These are phyloP conservation scores for Drosophila sordidula DNA, from an alignment of 2,888 invertebrate species.

Conservation along the genomic window DNA sequence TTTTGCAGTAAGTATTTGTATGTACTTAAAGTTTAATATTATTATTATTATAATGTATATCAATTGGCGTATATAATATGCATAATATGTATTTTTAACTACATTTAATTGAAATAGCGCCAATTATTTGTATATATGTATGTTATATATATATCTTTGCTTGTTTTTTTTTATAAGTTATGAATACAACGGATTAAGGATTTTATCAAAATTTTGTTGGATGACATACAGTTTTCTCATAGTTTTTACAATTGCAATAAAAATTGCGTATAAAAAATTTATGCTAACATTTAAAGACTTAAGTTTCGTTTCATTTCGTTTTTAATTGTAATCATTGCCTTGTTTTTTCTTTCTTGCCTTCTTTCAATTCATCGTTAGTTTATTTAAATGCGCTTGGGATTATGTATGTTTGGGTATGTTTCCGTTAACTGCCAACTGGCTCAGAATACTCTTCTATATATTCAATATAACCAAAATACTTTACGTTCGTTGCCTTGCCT, in stretches of 20 bases:
- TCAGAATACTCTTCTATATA: conserved; percentile 47
- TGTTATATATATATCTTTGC: conserved; percentile 47
- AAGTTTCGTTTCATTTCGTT: conserved; percentile 63
- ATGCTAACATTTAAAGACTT: conserved; percentile 71
- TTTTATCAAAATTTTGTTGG: conserved; percentile 45
- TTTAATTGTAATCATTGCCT: conserved; percentile 58
- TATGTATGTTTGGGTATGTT: conserved; percentile 79
- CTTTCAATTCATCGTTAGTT: neutral
- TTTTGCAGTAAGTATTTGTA: conserved; percentile 34
- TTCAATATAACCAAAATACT: conserved; percentile 35
- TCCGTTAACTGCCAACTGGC: conserved; percentile 54
- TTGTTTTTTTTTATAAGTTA: conserved; percentile 32
- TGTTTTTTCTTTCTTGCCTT: conserved; percentile 8
- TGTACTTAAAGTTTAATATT: conserved; percentile 23
- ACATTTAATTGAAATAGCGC: conserved; percentile 77
- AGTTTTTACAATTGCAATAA: conserved; percentile 73
- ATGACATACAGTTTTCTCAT: conserved; percentile 48
- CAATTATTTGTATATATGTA: conserved; percentile 60
- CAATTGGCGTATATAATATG: conserved; percentile 47
- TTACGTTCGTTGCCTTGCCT: conserved; percentile 64
- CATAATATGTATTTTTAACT: conserved; percentile 64
- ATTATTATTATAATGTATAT: conserved; percentile 34
- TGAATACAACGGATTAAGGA: conserved; percentile 57
- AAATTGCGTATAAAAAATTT: conserved; percentile 78
- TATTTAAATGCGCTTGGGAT: conserved; percentile 75